Evolutionary conservation across 2,888 invertebrate genomes (phyloP).

Genomic region (Germaria angustata): DNA sequence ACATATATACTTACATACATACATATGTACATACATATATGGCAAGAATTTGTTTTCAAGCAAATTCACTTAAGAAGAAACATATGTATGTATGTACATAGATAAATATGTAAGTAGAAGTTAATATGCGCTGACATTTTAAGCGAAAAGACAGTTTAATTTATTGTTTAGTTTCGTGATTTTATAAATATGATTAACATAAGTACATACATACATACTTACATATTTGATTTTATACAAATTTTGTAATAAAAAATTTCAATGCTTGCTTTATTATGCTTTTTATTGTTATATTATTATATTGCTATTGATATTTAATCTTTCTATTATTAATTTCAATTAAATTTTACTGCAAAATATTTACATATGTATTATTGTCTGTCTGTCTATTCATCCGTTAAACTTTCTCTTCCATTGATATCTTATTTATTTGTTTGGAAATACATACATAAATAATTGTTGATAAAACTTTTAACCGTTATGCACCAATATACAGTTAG

Average conservation of each 20-base stretch:
- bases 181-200: not conserved
- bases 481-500: conserved; percentile 5
- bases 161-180: conserved; percentile 6
- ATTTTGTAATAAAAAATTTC: not conserved
- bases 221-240: not conserved
- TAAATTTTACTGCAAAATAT: not conserved
- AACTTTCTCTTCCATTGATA: conserved; percentile 52
- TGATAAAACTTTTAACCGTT: conserved; percentile 24
- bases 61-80: not conserved
- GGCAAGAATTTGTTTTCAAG: not conserved
- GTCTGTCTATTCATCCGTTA: conserved; percentile 46
- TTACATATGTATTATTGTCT: no score
- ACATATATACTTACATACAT: no score
- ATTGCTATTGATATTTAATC: no score
- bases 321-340: not conserved
- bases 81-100: not conserved
- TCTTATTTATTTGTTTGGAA: not conserved
- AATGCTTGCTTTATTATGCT: not conserved
- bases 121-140: not conserved
- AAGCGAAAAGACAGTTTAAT: not conserved
- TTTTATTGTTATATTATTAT: no score
- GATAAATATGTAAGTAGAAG: no score
- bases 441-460: no score
- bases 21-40: not conserved
- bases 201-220: not conserved